A percentile compares a stretch with the other conserved stretches of the same genome.
These are phyloP conservation scores for Crocallis elinguaria DNA, from an alignment of 2,888 invertebrate species.

Conservation along the genomic window DNA sequence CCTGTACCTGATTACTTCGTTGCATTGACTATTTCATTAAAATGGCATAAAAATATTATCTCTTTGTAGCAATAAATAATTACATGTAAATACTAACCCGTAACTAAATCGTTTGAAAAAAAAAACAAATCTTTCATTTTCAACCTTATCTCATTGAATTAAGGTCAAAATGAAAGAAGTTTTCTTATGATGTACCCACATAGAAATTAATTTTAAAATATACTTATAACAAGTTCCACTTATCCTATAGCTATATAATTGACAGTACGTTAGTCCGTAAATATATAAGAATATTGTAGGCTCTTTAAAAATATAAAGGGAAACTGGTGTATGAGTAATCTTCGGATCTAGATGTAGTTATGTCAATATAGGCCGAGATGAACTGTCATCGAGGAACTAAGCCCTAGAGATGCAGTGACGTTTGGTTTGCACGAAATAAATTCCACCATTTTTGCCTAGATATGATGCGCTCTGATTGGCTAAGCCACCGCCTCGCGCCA, in stretches of 20 bases:
- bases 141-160: not conserved
- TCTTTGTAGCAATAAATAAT: constrained; percentile 39
- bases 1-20: constrained; percentile 68
- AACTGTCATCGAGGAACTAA: not conserved
- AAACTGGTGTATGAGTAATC: constrained; percentile 15
- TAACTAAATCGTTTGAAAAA: constrained; percentile 26
- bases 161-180: constrained; percentile 18
- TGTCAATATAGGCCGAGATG: constrained; percentile 2
- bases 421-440: no score
- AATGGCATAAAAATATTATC: constrained; percentile 44
- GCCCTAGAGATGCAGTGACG: no score
- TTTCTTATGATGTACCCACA: constrained; percentile 19
- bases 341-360: not conserved
- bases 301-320: not conserved
- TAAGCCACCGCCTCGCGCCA: no score
- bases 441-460: no score
- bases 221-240: constrained; percentile 43
- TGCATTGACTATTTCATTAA: constrained; percentile 58
- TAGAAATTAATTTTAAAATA: constrained; percentile 33
- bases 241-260: constrained; percentile 62
- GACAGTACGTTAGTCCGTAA: constrained; percentile 51
- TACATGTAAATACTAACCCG: constrained; percentile 54
- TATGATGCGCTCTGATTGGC: no score
- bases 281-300: constrained; percentile 5
- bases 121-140: constrained; percentile 6